phyloP scores from a whole-genome alignment of 1,140 invertebrate genomes.

The Mesaphorura yosii region DNA sequence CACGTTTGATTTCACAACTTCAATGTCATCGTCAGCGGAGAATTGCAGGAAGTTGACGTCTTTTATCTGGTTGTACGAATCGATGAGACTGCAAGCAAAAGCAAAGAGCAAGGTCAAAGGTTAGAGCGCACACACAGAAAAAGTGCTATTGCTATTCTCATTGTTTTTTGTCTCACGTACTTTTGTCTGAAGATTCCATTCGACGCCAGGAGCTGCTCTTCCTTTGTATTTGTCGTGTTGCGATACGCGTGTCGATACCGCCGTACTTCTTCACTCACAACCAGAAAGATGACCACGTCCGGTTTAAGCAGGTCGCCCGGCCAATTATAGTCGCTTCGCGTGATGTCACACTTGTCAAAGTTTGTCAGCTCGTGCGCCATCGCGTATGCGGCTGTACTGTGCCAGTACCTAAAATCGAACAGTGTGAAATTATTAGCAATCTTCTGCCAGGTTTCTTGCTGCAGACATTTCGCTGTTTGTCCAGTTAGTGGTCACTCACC shows the following conservation, averaged over 20 bases:
- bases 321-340: constrained; percentile 31
- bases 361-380: constrained; percentile 32
- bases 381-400: constrained; percentile 37
- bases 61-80: constrained; percentile 16
- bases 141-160: neutral
- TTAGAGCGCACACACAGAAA: neutral
- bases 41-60: constrained; percentile 16
- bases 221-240: constrained; percentile 30
- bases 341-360: neutral
- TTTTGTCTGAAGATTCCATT: constrained; percentile 23
- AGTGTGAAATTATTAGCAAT: neutral
- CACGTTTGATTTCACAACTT: constrained; percentile 14
- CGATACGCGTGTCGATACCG: constrained; percentile 28
- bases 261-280: constrained; percentile 33
- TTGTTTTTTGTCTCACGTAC: constrained; percentile 7
- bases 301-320: constrained; percentile 37
- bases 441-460: too few relatives aligned
- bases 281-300: constrained; percentile 32
- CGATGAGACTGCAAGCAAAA: constrained; percentile 21
- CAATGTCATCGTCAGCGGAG: constrained; percentile 27
- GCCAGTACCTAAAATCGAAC: constrained; percentile 34
- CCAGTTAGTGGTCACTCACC: constrained; percentile 10
- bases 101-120: neutral
- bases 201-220: constrained; percentile 26
- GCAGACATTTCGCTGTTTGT: too few relatives aligned